Base-by-base conservation (phyloP, 2,797 vertebrate species). In the Chrysocyon brachyurus region DNA sequence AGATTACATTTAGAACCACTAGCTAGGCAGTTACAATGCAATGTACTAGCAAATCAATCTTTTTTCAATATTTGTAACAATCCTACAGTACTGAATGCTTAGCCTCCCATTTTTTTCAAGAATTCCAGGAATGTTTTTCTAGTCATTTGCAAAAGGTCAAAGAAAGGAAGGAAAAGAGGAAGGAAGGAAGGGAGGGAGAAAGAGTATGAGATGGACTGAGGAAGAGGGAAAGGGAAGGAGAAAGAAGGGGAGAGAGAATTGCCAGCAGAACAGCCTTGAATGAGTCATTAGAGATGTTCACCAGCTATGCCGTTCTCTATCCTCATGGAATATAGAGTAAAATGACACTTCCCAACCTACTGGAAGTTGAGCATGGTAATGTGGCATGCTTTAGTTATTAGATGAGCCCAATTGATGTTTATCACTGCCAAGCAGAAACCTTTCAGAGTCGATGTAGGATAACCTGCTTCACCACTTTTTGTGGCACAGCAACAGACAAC, bases 21-120 rank as follows among this genome's bases (percentile, higher is more conserved):
- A 92, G 91, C 79, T 97, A 93, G 90, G 56, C 81, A 87, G 92
- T 96, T 57, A 91, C 36, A 96, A 94, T 64, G 82, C 70, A 87
- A 10, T 88, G 57, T 93, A 97, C 97, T 95, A 98, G 97, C 97
- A 98, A 97, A 95, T 90, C 66, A 63, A 82, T 52, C 79, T 79
- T 86, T 89, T 87, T 21, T 46, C 28, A 79, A 33, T 33, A 63
- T 5, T 46, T 81, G 3, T 12, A 81, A 66, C 26, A 36, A 46
- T 17, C 8, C n/a, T 52, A 0, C 33, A 68, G 24, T 19, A 54
- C 10, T 59, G n/a, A 59, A 28, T 12, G 31, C 82, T 87, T 59
- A 52, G 14, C 40, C 85, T 92, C 49, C 28, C 49, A 15, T 54
- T 82, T 68, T 26, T 52, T 16, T 63, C 40, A 46, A 36, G 21